phyloP scores from a whole-genome alignment of 2,888 invertebrate genomes.

The Sthenelais limicola region DNA sequence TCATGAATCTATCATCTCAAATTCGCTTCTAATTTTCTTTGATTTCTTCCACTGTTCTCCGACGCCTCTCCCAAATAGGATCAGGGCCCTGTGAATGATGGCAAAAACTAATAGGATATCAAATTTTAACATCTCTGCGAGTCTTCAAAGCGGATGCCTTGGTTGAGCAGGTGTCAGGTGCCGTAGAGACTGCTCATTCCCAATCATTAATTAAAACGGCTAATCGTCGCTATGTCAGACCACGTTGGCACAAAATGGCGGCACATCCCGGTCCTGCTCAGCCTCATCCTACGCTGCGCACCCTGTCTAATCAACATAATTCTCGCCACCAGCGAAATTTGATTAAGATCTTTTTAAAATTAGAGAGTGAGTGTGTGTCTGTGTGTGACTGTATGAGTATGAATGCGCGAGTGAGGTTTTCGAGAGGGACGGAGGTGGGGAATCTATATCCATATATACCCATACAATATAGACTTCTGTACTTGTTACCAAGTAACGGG shows the following conservation, averaged over 20 bases:
- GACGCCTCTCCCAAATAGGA: conserved; percentile 28
- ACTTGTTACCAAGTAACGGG: no score
- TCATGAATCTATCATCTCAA: conserved; percentile 39
- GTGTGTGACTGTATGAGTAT: conserved; percentile 1
- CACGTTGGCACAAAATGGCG: background rate
- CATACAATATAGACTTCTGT: no score
- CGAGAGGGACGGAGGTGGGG: no score
- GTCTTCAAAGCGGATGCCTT: conserved; percentile 26
- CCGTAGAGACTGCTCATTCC: conserved; percentile 25
- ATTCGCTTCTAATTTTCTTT: conserved; percentile 38
- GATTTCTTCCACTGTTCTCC: conserved; percentile 32
- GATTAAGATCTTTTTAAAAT: conserved; percentile 30
- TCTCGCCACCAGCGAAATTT: conserved; percentile 28
- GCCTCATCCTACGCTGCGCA: background rate
- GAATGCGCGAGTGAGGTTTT: no score
- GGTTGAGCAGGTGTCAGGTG: conserved; percentile 24
- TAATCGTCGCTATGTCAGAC: conserved; percentile 38
- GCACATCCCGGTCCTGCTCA: background rate
- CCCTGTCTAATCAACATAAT: conserved; percentile 29
- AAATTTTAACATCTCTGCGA: conserved; percentile 38
- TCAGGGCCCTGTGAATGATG: conserved; percentile 28
- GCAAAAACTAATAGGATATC: conserved; percentile 40
- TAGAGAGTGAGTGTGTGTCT: background rate
- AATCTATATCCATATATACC: no score
- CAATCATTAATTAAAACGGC: conserved; percentile 36